Evolutionary conservation across 2,113 vertebrate species (phyloP).

Genomic region (Proteles cristata): DNA sequence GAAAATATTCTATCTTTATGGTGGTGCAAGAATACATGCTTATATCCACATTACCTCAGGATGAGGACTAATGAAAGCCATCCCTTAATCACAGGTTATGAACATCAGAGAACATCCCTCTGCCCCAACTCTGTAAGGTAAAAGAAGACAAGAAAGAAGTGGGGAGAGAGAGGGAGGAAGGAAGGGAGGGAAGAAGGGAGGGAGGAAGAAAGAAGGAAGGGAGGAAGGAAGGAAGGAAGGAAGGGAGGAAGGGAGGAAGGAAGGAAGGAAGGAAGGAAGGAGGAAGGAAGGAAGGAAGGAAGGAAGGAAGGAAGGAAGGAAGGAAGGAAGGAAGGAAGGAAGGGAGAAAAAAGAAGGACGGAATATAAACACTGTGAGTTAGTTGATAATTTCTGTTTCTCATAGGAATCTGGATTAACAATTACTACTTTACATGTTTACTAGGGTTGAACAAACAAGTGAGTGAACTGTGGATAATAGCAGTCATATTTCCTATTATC

Average conservation of each 20-base stretch:
- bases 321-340: fast-evolving
- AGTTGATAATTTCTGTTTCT: neutral
- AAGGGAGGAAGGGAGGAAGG: no score
- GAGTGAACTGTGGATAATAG: neutral
- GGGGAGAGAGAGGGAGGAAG: no score
- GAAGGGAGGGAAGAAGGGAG: no score
- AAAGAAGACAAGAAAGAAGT: neutral
- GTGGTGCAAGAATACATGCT: neutral
- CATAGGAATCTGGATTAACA: neutral
- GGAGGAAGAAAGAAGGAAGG: no score
- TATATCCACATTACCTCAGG: neutral
- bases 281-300: no score
- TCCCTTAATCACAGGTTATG: neutral
- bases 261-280: no score
- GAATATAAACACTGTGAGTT: neutral
- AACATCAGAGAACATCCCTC: neutral
- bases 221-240: fast-evolving
- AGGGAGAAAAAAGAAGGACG: fast-evolving
- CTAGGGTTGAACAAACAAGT: neutral
- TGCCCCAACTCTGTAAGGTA: neutral
- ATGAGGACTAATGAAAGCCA: neutral
- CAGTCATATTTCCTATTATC: neutral
- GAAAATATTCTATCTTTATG: neutral
- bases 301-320: no score
- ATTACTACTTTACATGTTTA: neutral